phyloP scores from a whole-genome alignment of 2,113 vertebrate species.

The Chionomys nivalis region DNA sequence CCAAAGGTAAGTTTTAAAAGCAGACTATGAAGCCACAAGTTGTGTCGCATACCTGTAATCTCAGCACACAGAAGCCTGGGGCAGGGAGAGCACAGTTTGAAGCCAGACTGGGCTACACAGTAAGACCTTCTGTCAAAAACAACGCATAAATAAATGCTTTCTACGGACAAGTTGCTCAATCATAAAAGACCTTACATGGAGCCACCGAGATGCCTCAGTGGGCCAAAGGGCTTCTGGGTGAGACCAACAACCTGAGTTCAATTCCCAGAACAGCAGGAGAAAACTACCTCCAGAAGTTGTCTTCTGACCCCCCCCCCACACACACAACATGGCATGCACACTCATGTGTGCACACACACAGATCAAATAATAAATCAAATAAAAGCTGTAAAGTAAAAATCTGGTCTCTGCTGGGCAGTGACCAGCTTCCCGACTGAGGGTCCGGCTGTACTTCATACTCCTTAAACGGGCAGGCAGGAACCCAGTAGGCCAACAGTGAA shows the following conservation, averaged over 20 bases:
- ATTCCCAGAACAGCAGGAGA: background rate
- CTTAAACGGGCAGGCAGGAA: conserved; percentile 40
- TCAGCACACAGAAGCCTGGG: background rate
- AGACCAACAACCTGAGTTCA: background rate
- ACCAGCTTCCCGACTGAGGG: conserved; percentile 33
- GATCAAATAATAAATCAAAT: background rate
- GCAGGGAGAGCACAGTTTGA: background rate
- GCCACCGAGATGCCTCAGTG: background rate
- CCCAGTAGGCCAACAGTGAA: conserved; percentile 42
- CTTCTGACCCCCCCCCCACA: background rate
- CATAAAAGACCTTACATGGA: background rate
- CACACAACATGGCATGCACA: background rate
- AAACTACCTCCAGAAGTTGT: background rate
- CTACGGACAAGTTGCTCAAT: background rate
- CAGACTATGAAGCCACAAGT: background rate
- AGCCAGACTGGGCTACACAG: background rate
- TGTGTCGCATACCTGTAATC: background rate
- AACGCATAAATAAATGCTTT: background rate
- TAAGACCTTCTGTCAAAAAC: background rate
- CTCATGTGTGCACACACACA: background rate
- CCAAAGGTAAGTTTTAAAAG: conserved; percentile 49
- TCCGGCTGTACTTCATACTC: background rate
- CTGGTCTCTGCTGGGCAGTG: background rate
- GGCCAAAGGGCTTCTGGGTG: background rate
- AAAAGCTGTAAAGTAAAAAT: background rate